Base-by-base conservation (phyloP, 2,797 vertebrate genomes). In the Gorsachius magnificus region DNA sequence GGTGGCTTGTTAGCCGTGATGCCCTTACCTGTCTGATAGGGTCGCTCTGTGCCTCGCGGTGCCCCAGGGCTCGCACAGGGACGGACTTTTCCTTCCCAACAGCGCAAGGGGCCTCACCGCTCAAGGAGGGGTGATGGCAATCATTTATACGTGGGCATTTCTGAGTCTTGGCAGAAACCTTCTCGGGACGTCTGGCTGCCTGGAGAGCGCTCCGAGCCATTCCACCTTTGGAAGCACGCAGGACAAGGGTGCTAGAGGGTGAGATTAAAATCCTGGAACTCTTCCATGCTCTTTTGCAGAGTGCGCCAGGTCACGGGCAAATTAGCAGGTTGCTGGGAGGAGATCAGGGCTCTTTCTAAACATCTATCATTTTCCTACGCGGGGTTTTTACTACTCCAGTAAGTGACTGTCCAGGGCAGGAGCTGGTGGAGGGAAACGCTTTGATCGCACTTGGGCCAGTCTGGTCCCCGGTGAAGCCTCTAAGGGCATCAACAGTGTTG, bases 31-130 rank as follows among this genome's bases (percentile, higher is more conserved):
- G 22, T 7, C 64, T 41, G 64, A 36, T 8, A 7, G 29, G 54
- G 63, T 29, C 2, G 5, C 5, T 50, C 36, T 12, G 7, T 64
- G n/a, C 53, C 53, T 65, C 54, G 16, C 0, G 0, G 14, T 43
- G 35, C 36, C 33, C 50, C 50, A 28, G 7, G 77, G 48, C 46
- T 33, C 5, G 1, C 8, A 5, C 57, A 35, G 13, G 0, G 1
- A 16, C 11, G 54, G n/a, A 18, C 5, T 83, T 72, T 10, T 31
- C 13, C 57, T 48, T 71, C 60, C 48, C 6, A 22, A 5, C 2
- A 35, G 16, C 3, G 16, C 38, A 43, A 36, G 1, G 48, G 50
- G 19, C 45, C n/a, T 89, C 46, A 3, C 31, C 29, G 3, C n/a
- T 82, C n/a, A 11, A 78, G 58, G 66, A 51, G 36, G 7, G 38